Conservation (phyloP, 2,888 invertebrate species). For the Dexiosoma caninum region DNA sequence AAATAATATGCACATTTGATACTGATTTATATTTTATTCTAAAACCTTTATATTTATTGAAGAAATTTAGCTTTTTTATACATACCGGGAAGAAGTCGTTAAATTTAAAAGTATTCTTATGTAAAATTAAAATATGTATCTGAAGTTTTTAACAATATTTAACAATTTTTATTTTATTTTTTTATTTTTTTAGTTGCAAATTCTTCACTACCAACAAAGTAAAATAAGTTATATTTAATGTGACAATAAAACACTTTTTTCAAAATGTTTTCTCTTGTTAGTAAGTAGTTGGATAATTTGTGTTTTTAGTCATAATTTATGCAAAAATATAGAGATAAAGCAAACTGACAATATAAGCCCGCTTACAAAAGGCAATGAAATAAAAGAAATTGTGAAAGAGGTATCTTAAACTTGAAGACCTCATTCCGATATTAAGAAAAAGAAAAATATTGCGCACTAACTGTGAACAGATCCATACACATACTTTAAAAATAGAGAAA, state of each 20-base stretch:
- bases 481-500: neutral
- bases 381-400: neutral
- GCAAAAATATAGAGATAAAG: neutral
- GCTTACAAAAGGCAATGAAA: constrained; percentile 3
- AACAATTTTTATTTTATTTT: too few species aligned
- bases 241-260: neutral
- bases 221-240: neutral
- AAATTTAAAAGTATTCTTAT: too few species aligned
- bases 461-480: constrained; percentile 26
- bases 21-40: too few species aligned
- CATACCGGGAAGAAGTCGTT: too few species aligned
- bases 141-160: too few species aligned
- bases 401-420: constrained; percentile 25
- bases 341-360: constrained; percentile 19
- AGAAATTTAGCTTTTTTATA: too few species aligned
- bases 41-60: too few species aligned
- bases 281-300: neutral
- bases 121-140: too few species aligned
- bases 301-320: constrained; percentile 30
- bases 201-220: too few species aligned
- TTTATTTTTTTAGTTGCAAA: too few species aligned
- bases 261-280: neutral
- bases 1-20: too few species aligned
- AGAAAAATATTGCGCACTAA: constrained; percentile 4
- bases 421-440: constrained; percentile 27